Evolutionary conservation across 2,797 vertebrate genomes (phyloP).

Genomic region (Epinephelus awoara): DNA sequence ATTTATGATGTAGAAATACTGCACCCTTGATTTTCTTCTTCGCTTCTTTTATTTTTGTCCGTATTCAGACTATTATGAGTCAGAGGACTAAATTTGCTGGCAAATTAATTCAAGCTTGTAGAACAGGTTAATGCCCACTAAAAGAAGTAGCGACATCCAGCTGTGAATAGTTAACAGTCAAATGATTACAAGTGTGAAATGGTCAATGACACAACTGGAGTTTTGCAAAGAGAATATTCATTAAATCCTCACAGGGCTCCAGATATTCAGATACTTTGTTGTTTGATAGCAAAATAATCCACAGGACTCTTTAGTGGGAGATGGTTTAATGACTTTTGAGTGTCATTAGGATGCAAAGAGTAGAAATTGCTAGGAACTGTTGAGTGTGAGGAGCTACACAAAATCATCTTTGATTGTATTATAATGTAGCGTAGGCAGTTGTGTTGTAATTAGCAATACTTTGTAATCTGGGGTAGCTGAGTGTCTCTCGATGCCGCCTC

Average conservation of each 20-base stretch:
- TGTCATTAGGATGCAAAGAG: conserved; percentile 66
- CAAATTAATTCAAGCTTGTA: conserved; percentile 49
- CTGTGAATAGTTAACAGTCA: conserved; percentile 38
- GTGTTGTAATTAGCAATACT: conserved; percentile 63
- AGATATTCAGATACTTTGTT: conserved; percentile 57
- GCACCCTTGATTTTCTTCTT: conserved; percentile 35
- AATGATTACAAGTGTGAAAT: conserved; percentile 50
- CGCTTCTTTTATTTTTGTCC: conserved; percentile 9
- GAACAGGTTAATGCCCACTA: conserved; percentile 19
- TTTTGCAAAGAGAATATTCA: conserved; percentile 45
- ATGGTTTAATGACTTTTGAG: conserved; percentile 67
- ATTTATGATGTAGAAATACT: conserved; percentile 29
- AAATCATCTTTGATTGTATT: conserved; percentile 73
- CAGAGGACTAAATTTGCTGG: conserved; percentile 7
- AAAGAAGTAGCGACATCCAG: conserved; percentile 25
- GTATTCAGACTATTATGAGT: conserved; percentile 10
- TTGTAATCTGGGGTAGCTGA: conserved; percentile 51
- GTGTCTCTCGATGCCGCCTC: conserved; percentile 35
- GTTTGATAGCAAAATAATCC: conserved; percentile 58
- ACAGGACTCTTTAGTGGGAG: conserved; percentile 58
- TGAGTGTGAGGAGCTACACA: conserved; percentile 55
- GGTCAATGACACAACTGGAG: conserved; percentile 56
- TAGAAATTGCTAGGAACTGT: conserved; percentile 54
- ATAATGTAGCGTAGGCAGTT: conserved; percentile 67
- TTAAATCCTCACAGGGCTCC: conserved; percentile 47